phyloP scores from a whole-genome alignment of 2,797 vertebrate species.

The Microchirus variegatus region DNA sequence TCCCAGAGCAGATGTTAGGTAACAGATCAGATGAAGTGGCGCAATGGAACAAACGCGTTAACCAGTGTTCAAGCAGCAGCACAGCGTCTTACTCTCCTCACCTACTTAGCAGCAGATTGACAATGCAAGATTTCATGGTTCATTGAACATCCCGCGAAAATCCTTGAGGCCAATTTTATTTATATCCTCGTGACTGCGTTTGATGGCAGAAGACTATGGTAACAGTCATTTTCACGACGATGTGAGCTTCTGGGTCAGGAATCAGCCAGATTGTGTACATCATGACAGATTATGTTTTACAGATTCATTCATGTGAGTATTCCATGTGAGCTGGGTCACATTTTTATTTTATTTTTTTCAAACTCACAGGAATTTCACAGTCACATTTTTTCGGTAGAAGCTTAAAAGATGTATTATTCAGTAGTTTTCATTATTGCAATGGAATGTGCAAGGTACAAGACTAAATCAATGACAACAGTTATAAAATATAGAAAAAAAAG shows the following conservation, averaged over 20 bases:
- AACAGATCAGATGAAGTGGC: conserved; percentile 18
- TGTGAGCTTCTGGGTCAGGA: conserved; percentile 6
- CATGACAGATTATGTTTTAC: neutral
- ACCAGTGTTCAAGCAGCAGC: conserved; percentile 31
- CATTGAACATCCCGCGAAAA: conserved; percentile 52
- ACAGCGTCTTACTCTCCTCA: conserved; percentile 46
- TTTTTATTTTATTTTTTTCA: neutral
- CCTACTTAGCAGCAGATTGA: conserved; percentile 65
- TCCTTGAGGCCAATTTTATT: conserved; percentile 73
- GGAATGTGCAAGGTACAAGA: no score
- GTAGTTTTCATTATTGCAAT: no score
- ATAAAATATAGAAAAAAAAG: no score
- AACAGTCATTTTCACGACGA: neutral
- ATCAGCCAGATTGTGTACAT: neutral
- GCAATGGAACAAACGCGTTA: conserved; percentile 41
- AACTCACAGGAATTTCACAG: neutral
- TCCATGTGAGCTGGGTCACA: neutral
- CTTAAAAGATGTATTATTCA: no score
- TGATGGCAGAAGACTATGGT: conserved; percentile 39
- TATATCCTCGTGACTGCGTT: conserved; percentile 60
- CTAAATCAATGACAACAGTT: no score
- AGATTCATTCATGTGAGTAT: neutral
- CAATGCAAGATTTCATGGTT: conserved; percentile 68
- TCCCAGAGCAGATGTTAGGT: conserved; percentile 41
- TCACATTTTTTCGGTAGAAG: no score